These are phyloP conservation scores for Luffia ferchaultella DNA, from an alignment of 2,888 invertebrate species.

Conservation along the genomic window DNA sequence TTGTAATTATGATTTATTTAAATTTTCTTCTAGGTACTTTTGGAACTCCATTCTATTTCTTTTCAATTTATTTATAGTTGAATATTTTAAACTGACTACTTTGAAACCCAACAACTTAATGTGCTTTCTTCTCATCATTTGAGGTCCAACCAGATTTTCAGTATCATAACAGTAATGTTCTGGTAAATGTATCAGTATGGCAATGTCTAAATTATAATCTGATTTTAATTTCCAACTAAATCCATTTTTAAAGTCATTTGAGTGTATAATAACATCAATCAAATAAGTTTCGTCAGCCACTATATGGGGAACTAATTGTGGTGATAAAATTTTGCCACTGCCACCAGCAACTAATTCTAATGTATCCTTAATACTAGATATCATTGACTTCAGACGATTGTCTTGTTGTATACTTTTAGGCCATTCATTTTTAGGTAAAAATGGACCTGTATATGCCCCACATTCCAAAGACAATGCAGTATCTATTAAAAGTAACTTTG, in stretches of 20 bases:
- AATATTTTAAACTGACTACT: constrained; percentile 67
- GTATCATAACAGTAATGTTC: constrained; percentile 71
- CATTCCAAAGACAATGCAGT: constrained; percentile 71
- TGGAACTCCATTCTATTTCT: constrained; percentile 33
- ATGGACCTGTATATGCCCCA: constrained; percentile 61
- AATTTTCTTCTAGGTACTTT: constrained; percentile 52
- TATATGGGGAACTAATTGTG: constrained; percentile 59
- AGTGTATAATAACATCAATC: constrained; percentile 68
- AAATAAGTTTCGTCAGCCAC: constrained; percentile 66
- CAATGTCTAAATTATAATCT: constrained; percentile 52
- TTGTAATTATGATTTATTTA: constrained; percentile 32
- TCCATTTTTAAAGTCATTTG: constrained; percentile 38
- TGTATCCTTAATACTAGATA: neutral
- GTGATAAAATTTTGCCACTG: constrained; percentile 47
- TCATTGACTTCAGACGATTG: constrained; percentile 33
- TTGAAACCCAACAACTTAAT: constrained; percentile 69
- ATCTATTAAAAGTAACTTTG: constrained; percentile 69
- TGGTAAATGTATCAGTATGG: constrained; percentile 69
- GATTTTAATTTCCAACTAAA: constrained; percentile 51
- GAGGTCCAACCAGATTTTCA: constrained; percentile 66
- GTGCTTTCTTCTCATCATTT: constrained; percentile 70
- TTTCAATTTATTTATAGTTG: constrained; percentile 50
- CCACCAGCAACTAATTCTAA: constrained; percentile 33
- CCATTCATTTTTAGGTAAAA: constrained; percentile 61
- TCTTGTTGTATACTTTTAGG: constrained; percentile 61